A percentile compares a stretch with the other conserved stretches of the same genome.
phyloP scores from a whole-genome alignment of 2,113 vertebrate genomes.

The Lamprotornis superbus region DNA sequence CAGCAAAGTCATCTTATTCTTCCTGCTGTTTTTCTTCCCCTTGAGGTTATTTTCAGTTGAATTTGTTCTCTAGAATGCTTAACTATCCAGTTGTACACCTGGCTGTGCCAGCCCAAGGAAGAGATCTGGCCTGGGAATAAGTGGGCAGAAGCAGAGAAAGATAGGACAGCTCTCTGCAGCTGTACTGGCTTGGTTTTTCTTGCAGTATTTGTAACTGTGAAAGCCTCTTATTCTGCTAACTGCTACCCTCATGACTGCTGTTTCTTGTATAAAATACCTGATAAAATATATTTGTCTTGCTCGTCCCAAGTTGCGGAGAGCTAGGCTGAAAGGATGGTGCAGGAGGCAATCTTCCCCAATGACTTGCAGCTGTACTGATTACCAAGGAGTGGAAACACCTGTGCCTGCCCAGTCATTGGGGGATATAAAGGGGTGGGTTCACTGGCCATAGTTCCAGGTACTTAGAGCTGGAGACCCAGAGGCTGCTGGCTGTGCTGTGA shows the following conservation, averaged over 20 bases:
- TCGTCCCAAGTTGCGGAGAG: background rate
- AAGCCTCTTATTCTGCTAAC: background rate
- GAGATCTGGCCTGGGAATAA: background rate
- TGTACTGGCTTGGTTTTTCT: background rate
- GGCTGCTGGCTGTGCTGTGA: too few species aligned
- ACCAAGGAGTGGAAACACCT: too few species aligned
- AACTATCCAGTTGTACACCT: background rate
- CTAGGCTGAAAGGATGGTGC: too few species aligned
- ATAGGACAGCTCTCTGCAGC: background rate
- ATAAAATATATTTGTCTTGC: background rate
- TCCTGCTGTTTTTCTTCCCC: background rate
- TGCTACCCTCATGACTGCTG: background rate
- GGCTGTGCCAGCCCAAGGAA: background rate
- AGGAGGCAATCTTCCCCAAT: too few species aligned
- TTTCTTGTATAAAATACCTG: background rate
- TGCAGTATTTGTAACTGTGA: background rate
- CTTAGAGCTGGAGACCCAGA: too few species aligned
- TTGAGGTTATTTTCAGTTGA: background rate
- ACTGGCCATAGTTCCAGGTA: too few species aligned
- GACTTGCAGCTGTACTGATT: too few species aligned
- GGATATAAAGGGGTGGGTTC: too few species aligned
- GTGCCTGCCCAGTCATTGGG: too few species aligned
- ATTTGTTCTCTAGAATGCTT: background rate
- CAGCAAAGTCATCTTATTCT: background rate
- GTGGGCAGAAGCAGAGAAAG: background rate